phyloP scores from a whole-genome alignment of 1,140 invertebrate species.

The Antheraea pernyi region DNA sequence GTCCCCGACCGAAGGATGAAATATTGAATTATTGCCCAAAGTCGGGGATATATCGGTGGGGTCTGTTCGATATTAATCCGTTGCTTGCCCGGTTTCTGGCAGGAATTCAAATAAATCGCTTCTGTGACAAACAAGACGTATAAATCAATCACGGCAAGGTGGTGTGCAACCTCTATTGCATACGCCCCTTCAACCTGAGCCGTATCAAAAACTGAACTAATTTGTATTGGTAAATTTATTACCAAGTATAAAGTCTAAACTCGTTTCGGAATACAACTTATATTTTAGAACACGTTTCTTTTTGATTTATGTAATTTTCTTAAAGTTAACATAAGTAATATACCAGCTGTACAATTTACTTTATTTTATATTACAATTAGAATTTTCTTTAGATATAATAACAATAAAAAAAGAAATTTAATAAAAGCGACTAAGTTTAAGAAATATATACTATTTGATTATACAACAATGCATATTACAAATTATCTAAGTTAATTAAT shows the following conservation, averaged over 20 bases:
- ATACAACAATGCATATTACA: too few relatives aligned
- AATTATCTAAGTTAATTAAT: too few relatives aligned
- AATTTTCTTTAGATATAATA: background rate
- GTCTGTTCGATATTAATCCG: constrained; percentile 72
- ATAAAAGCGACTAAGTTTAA: too few relatives aligned
- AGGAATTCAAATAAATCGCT: constrained; percentile 80
- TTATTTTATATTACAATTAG: too few relatives aligned
- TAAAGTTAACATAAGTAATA: constrained; percentile 8
- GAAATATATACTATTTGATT: too few relatives aligned
- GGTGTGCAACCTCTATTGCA: constrained; percentile 72
- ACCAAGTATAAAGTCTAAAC: constrained; percentile 49
- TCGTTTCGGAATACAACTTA: constrained; percentile 36
- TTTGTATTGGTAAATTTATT: constrained; percentile 75
- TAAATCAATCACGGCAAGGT: constrained; percentile 79
- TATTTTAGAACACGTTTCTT: constrained; percentile 45
- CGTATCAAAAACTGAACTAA: constrained; percentile 69
- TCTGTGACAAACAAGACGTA: constrained; percentile 79
- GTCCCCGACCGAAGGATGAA: constrained; percentile 68
- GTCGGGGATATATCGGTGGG: constrained; percentile 68
- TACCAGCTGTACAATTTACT: background rate
- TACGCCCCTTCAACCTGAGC: constrained; percentile 42
- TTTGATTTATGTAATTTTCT: constrained; percentile 59
- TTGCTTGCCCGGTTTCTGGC: constrained; percentile 60
- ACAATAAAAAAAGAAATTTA: background rate
- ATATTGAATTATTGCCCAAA: constrained; percentile 77